Percentiles rank a stretch among this genome's conserved stretches.
phyloP scores from a whole-genome alignment of 30 jellyfish, hydroid and myxozoan genomes.

The Chironex yamaguchii region DNA sequence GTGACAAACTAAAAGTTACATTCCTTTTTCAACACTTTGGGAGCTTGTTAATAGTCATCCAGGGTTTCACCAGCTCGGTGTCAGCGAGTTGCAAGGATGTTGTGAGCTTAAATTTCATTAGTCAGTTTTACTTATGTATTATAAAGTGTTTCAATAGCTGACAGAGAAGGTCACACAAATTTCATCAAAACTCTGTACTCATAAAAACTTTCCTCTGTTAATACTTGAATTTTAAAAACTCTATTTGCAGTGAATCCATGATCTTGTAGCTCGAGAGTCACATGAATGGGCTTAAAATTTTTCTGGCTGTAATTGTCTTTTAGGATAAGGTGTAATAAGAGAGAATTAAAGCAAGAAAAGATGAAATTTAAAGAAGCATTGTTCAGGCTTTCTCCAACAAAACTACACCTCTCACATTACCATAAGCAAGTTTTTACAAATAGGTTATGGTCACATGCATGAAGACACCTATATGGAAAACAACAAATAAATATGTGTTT shows the following conservation, averaged over 20 bases:
- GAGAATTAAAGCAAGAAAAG: too few relatives aligned
- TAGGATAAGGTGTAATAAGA: too few relatives aligned
- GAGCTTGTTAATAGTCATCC: conserved; percentile 48
- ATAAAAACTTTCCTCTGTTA: not conserved
- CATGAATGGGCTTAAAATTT: not conserved
- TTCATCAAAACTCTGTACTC: conserved; percentile 2
- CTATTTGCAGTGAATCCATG: conserved; percentile 36
- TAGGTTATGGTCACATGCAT: too few relatives aligned
- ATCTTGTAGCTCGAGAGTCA: conserved; percentile 6
- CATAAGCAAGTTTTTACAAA: too few relatives aligned
- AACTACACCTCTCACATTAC: too few relatives aligned
- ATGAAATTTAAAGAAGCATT: too few relatives aligned
- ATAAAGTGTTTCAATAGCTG: conserved; percentile 28
- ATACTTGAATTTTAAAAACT: not conserved
- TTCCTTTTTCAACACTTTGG: conserved; percentile 51
- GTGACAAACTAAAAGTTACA: too few relatives aligned
- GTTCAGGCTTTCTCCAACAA: too few relatives aligned
- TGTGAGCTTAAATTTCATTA: conserved; percentile 3
- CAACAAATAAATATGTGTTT: too few relatives aligned
- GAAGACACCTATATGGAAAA: too few relatives aligned
- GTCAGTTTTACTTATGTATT: conserved; percentile 18
- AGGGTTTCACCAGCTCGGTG: conserved; percentile 59
- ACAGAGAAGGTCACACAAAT: conserved; percentile 4
- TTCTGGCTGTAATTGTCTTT: conserved; percentile 12
- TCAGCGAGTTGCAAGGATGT: conserved; percentile 29